Evolutionary conservation across 2,113 vertebrate genomes (phyloP), one percentile per base, ranked within the genome.

Genomic region (Muntiacus reevesi): DNA sequence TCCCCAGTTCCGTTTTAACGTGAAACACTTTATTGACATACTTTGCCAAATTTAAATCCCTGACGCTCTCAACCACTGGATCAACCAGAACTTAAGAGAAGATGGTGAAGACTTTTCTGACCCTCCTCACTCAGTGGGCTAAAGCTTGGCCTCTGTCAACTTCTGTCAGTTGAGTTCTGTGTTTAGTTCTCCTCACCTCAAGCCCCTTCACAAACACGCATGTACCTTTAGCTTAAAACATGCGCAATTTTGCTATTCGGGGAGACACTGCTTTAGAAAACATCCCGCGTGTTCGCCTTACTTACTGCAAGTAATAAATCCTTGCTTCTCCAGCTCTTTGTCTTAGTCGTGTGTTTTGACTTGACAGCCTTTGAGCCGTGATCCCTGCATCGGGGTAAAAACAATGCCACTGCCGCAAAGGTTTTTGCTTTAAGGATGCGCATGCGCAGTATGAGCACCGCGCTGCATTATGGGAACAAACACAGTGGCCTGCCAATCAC

Each of bases 401-500:
- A 30, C 19, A 8, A 54, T 0, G 11, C 27, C 11, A 2, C 19
- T 15, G 6, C 19, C 3, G 2, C 79, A 36, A 11, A 23, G 0
- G 3, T 5, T 28, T 54, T 54, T 21, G 11, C 11, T 5, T 16
- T 11, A 8, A 3, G 3, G 11, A 21, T 5, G 25, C 17, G 0
- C 4, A 5, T 8, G 21, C 2, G 81, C n/a, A 30, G 45, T n/a
- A 23, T 5, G 10, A 40, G 2, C 11, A 1, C 0, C 3, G 17
- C 10, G 1, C 76, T 52, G 78, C 57, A 36, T 28, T 13, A 28
- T 40, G 89, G 76, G 57, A 52, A 45, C 10, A 21, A 25, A 2
- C n/a, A n/a, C 30, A 2, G 9, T 16, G 6, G 43, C 43, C 10
- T 2, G 19, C 12, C 71, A 7, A 7, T 45, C 28, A 1, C 52